Evolutionary conservation across 2,113 vertebrate genomes (phyloP).

Genomic region (Lynx canadensis): DNA sequence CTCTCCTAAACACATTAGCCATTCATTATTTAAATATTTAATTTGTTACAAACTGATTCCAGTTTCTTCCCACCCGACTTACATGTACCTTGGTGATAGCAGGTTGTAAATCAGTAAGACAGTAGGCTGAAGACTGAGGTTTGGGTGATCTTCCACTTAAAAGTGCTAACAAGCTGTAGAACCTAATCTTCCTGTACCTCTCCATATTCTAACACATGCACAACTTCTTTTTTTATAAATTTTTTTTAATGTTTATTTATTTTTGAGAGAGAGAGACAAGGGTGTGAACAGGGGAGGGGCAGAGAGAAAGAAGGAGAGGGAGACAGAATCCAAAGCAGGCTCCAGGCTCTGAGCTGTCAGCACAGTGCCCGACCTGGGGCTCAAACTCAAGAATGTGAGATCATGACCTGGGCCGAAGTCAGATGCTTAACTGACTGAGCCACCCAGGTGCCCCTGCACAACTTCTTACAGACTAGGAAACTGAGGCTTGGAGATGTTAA

Average conservation of each 20-base stretch:
- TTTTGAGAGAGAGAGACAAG: no score
- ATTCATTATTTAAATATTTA: conserved; percentile 64
- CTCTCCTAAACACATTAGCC: conserved; percentile 82
- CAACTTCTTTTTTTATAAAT: conserved; percentile 65
- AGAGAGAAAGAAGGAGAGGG: no score
- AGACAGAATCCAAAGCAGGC: no score
- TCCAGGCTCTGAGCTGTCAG: no score
- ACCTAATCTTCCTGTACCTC: conserved; percentile 82
- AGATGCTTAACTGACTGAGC: no score
- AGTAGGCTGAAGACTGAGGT: conserved; percentile 69
- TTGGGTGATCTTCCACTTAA: conserved; percentile 78
- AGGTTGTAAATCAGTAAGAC: conserved; percentile 83
- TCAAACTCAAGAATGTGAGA: no score
- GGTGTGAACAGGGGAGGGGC: no score
- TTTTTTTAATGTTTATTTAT: no score
- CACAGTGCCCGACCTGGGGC: no score
- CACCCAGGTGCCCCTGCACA: no score
- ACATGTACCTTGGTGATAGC: conserved; percentile 71
- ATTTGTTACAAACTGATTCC: conserved; percentile 62
- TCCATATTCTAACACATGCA: conserved; percentile 87
- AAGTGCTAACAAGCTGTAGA: conserved; percentile 78
- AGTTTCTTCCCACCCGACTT: conserved; percentile 63
- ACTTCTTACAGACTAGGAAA: neutral
- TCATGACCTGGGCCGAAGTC: no score
- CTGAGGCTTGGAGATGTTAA: neutral